Percentiles rank a stretch among this genome's conserved stretches.
These are phyloP conservation scores for Telmatherina bonti DNA, from an alignment of 2,797 vertebrate species.

Conservation along the genomic window DNA sequence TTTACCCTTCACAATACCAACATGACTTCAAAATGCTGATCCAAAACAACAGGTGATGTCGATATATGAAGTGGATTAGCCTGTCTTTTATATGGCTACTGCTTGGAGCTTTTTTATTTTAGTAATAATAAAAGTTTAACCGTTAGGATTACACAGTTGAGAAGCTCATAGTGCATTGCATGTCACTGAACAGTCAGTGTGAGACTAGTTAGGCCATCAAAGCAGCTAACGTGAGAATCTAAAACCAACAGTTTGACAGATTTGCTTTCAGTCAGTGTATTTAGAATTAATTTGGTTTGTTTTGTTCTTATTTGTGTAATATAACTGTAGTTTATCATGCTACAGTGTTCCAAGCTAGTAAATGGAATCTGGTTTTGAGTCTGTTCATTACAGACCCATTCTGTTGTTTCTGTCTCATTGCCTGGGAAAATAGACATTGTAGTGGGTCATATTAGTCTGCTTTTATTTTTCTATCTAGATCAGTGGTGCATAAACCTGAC, in stretches of 20 bases:
- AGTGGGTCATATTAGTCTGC: too few relatives aligned
- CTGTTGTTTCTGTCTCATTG: too few relatives aligned
- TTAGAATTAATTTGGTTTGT: neutral
- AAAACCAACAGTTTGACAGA: neutral
- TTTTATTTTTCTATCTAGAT: too few relatives aligned
- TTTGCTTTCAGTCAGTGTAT: neutral
- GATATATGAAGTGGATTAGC: neutral
- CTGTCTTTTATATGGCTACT: neutral
- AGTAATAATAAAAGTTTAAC: neutral
- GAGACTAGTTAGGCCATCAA: neutral
- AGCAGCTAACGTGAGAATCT: neutral
- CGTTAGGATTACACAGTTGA: neutral
- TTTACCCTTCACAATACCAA: too few relatives aligned
- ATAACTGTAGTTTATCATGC: neutral
- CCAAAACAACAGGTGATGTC: neutral
- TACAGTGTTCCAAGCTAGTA: neutral
- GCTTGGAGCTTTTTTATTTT: neutral
- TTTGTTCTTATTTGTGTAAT: neutral
- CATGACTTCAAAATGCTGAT: neutral
- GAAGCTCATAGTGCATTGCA: too few relatives aligned
- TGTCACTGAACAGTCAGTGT: neutral
- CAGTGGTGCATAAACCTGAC: too few relatives aligned
- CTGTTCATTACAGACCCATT: too few relatives aligned
- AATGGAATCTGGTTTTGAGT: too few relatives aligned
- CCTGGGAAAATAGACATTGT: too few relatives aligned